Percentiles rank a stretch among this genome's conserved stretches.
These are phyloP conservation scores for Pangasius larnaudii DNA, from an alignment of 2,797 vertebrate genomes.

Conservation along the genomic window DNA sequence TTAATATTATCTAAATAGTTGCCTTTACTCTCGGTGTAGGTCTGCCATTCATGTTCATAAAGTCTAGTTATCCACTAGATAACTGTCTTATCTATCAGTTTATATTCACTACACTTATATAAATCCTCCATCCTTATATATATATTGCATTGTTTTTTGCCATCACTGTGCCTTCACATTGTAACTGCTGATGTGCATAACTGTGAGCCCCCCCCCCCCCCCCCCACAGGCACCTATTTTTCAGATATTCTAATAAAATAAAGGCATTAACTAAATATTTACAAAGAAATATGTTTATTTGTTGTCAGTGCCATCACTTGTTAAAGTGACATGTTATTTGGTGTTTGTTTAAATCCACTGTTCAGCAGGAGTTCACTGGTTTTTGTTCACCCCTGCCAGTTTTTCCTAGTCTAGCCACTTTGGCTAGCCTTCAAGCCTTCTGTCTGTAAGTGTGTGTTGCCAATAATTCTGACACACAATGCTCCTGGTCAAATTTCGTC, in stretches of 20 bases:
- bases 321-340: background rate
- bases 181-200: background rate
- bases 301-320: background rate
- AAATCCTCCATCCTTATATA: background rate
- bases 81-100: background rate
- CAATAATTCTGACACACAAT: too few relatives aligned
- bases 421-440: background rate
- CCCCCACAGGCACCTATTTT: background rate
- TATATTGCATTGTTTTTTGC: background rate
- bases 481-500: background rate
- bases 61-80: background rate
- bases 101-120: background rate
- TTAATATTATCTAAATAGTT: background rate
- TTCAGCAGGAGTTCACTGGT: slow-evolving; percentile 3
- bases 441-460: background rate
- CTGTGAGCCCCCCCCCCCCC: background rate
- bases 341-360: background rate
- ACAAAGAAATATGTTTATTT: background rate
- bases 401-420: background rate
- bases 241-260: background rate
- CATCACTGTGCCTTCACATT: background rate
- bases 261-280: background rate
- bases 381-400: background rate
- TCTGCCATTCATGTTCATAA: background rate
- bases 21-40: background rate